These are phyloP conservation scores for Callionymus lyra DNA, from an alignment of 2,113 vertebrate species.

Conservation along the genomic window DNA sequence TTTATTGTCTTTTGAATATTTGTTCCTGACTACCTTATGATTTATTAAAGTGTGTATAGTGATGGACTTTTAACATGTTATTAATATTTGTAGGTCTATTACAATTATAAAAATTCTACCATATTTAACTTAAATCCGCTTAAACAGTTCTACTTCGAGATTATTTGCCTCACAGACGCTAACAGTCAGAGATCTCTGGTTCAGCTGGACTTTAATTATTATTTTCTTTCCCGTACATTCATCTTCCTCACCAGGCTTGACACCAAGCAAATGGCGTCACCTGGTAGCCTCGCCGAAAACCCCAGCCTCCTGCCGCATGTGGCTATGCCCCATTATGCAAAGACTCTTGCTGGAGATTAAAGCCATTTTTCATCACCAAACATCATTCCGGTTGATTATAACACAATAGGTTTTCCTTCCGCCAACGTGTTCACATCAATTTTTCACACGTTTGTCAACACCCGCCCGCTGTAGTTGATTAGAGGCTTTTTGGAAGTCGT, in stretches of 20 bases:
- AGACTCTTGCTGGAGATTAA: conserved; percentile 40
- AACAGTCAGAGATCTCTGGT: too few species aligned
- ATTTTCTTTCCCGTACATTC: conserved; percentile 3
- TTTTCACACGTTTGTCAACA: conserved; percentile 24
- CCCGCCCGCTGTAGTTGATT: conserved; percentile 14
- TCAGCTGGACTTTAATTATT: too few species aligned
- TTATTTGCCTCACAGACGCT: too few species aligned
- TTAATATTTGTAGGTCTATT: too few species aligned
- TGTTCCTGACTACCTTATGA: too few species aligned
- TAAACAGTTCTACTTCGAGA: too few species aligned
- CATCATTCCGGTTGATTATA: conserved; percentile 34
- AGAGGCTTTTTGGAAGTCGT: conserved; percentile 12
- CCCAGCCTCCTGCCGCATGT: conserved; percentile 11
- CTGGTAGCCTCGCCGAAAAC: conserved; percentile 11
- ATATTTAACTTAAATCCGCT: too few species aligned
- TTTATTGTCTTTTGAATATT: too few species aligned
- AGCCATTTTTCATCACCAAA: conserved; percentile 49
- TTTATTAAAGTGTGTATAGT: too few species aligned
- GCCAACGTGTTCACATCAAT: conserved; percentile 15
- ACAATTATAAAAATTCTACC: too few species aligned
- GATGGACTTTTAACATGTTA: too few species aligned
- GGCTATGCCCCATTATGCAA: conserved; percentile 42
- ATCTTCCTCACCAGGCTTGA: conserved; percentile 15
- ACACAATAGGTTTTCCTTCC: conserved; percentile 23
- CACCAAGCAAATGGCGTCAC: conserved; percentile 16